Base-by-base conservation (phyloP, 2,888 invertebrate species). In the Arge pagana region DNA sequence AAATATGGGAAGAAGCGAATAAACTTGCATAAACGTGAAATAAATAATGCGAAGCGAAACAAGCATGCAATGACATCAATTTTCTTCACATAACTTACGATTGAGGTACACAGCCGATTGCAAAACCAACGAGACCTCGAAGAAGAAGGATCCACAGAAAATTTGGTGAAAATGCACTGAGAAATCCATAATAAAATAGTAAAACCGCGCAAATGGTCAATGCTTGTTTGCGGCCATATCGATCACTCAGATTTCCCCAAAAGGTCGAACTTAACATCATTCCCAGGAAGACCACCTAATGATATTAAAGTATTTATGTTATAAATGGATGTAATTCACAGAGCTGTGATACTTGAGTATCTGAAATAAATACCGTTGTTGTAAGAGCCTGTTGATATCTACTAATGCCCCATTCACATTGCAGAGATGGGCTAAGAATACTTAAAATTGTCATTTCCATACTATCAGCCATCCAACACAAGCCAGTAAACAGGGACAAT, bases 391-490 rank as follows among this genome's bases (percentile, higher is more conserved):
- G 93, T 68, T 94, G 90, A 76, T 92, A 93, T 71, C 90, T 87
- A 65, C 87, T 85, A 58, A 97, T 90, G 68, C 89, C 88, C 96
- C 96, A 96, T 74, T 93, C 91, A 76, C 96, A 97, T 71, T 94
- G 94, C 48, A 97, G 79, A 0, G 96, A 93, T 8, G 96, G 96
- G 11, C 94, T 93, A 30, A 97, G 79, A 57, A 97, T 94, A 63
- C 94, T 93, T 28, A 96, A 79, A 66, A 97, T 94, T 70, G 96
- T 96, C 93, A 96, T 96, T 79, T 96, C 96, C 96, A 96, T 96
- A 50, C 95, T 94, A 76, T 96, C 96, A 0, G 96, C 94, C 95
- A 96, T 96, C 96, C 93, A 91, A 71, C 92, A 91, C 1, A 92
- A 79, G 0, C 93, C 93, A 13, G 92, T 92, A 68, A 90, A 89